Conservation (phyloP, 2,888 invertebrate genomes). For the Agrilus biguttatus region DNA sequence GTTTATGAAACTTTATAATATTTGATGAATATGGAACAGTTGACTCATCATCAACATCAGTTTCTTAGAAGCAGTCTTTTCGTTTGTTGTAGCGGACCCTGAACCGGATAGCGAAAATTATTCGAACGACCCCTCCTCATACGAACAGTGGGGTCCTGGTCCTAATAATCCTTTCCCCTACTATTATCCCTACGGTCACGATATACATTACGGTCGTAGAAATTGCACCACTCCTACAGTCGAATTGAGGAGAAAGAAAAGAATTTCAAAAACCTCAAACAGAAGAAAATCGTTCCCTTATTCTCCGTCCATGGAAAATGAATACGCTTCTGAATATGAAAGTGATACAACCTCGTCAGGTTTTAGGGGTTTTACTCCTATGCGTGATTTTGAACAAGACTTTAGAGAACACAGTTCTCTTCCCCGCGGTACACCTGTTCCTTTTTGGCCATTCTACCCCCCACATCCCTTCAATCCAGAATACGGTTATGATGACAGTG, state of each 20-base stretch:
- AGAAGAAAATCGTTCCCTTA: too few species aligned
- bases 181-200: slow-evolving; percentile 16
- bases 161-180: slow-evolving; percentile 12
- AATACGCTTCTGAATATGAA: slow-evolving; percentile 6
- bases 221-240: slow-evolving; percentile 8
- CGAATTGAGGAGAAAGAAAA: slow-evolving; percentile 1
- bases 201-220: slow-evolving; percentile 21
- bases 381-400: slow-evolving; percentile 4
- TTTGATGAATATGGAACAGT: too few species aligned
- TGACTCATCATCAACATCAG: too few species aligned
- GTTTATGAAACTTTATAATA: too few species aligned
- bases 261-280: too few species aligned
- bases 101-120: slow-evolving; percentile 23
- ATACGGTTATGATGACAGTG: background rate
- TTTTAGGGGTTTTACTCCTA: slow-evolving; percentile 1
- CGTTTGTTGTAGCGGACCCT: slow-evolving; percentile 31
- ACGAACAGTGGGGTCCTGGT: slow-evolving; percentile 10
- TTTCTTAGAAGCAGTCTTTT: slow-evolving; percentile 6
- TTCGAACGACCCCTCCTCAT: slow-evolving; percentile 20
- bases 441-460: slow-evolving; percentile 20
- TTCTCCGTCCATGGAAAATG: too few species aligned
- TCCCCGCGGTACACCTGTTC: slow-evolving; percentile 14
- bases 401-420: slow-evolving; percentile 4
- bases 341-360: slow-evolving; percentile 4
- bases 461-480: slow-evolving; percentile 4